A percentile compares a stretch with the other conserved stretches of the same genome.
Evolutionary conservation across 2,888 invertebrate species (phyloP).

Genomic region (Volucella inanis): DNA sequence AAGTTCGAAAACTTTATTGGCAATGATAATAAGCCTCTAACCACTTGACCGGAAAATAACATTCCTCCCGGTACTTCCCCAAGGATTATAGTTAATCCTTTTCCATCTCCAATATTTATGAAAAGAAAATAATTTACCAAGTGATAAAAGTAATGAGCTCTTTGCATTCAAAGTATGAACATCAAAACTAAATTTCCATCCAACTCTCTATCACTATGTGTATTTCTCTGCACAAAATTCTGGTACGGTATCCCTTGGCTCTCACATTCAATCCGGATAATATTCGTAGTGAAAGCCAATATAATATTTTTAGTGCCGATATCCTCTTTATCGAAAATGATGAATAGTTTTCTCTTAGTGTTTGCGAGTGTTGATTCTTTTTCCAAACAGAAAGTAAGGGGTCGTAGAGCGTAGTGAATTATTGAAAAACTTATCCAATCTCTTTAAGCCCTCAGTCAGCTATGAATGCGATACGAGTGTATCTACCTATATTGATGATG

Average conservation of each 20-base stretch:
- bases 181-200: neutral
- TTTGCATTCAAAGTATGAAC: neutral
- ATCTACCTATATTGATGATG: too few relatives aligned
- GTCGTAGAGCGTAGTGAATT: constrained; percentile 59
- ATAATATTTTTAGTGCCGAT: constrained; percentile 22
- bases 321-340: constrained; percentile 39
- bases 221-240: neutral
- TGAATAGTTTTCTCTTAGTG: constrained; percentile 29
- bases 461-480: too few relatives aligned
- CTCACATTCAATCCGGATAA: constrained; percentile 10
- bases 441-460: constrained; percentile 20
- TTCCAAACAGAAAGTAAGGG: neutral
- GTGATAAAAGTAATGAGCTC: neutral
- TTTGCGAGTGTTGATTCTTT: neutral
- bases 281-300: constrained; percentile 11
- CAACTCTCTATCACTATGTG: constrained; percentile 4
- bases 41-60: too few relatives aligned
- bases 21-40: too few relatives aligned
- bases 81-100: too few relatives aligned
- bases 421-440: constrained; percentile 61
- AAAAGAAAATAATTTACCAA: too few relatives aligned
- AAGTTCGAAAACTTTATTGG: too few relatives aligned
- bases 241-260: neutral
- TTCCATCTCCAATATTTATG: too few relatives aligned
- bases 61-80: too few relatives aligned